Conservation (phyloP, 2,888 invertebrate species). For the Melanostoma scalare region DNA sequence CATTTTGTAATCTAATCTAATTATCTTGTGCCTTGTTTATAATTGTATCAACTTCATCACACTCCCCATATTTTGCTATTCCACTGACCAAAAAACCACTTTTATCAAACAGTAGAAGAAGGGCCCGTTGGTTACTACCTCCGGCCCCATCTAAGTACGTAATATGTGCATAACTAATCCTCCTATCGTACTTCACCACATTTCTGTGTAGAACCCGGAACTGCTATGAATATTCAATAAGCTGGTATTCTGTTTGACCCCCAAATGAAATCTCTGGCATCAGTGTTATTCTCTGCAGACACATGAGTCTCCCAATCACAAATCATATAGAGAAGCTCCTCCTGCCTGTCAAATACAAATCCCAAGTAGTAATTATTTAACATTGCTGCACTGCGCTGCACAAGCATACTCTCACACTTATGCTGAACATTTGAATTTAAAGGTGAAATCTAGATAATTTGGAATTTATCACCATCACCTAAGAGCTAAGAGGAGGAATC, state of each 20-base stretch:
- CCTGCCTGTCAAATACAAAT: slow-evolving; percentile 16
- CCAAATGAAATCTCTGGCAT: slow-evolving; percentile 45
- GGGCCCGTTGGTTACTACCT: too few species aligned
- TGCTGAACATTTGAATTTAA: not conserved
- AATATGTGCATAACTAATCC: slow-evolving; percentile 7
- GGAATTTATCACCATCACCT: slow-evolving; percentile 55
- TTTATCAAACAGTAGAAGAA: too few species aligned
- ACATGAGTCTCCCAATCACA: slow-evolving; percentile 32
- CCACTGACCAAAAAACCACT: too few species aligned
- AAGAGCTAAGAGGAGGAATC: slow-evolving; percentile 13
- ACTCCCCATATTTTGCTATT: too few species aligned
- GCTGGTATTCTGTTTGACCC: slow-evolving; percentile 19
- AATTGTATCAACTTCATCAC: too few species aligned
- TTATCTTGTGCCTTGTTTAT: too few species aligned
- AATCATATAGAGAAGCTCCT: slow-evolving; percentile 30
- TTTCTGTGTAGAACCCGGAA: slow-evolving; percentile 3
- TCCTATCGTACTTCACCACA: slow-evolving; percentile 40
- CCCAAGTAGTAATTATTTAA: slow-evolving; percentile 40
- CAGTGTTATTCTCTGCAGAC: slow-evolving; percentile 19
- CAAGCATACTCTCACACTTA: not conserved
- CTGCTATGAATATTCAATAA: slow-evolving; percentile 55
- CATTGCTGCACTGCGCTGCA: not conserved
- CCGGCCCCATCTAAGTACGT: too few species aligned
- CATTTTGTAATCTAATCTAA: too few species aligned
- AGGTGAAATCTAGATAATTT: slow-evolving; percentile 42